These are phyloP conservation scores for Carpatolechia fugitivella DNA, from an alignment of 2,888 invertebrate genomes.

Conservation along the genomic window DNA sequence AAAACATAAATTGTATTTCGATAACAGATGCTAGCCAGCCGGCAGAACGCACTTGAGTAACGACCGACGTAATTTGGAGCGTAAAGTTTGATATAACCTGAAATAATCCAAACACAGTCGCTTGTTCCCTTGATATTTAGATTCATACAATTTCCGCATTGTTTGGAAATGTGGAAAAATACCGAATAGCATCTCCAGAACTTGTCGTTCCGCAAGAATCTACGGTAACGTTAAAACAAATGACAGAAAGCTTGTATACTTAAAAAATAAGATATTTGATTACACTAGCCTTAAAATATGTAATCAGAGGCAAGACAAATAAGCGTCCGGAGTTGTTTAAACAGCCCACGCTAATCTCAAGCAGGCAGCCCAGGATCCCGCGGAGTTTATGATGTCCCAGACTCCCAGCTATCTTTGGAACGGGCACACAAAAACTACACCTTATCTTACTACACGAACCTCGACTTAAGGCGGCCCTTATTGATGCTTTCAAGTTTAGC, in stretches of 20 bases:
- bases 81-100: conserved; percentile 56
- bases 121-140: too few relatives aligned
- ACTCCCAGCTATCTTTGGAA: conserved; percentile 54
- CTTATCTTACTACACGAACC: conserved; percentile 75
- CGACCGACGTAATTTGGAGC: conserved; percentile 55
- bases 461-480: conserved; percentile 66
- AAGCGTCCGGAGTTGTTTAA: conserved; percentile 60
- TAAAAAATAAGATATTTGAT: background rate
- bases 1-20: conserved; percentile 69
- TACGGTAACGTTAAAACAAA: too few relatives aligned
- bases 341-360: conserved; percentile 56
- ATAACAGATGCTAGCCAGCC: conserved; percentile 72
- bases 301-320: conserved; percentile 49
- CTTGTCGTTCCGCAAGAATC: too few relatives aligned
- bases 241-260: too few relatives aligned
- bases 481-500: conserved; percentile 59
- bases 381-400: conserved; percentile 60
- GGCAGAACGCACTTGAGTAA: conserved; percentile 47
- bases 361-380: conserved; percentile 56
- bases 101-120: conserved; percentile 38
- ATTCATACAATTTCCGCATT: too few relatives aligned
- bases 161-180: too few relatives aligned
- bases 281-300: conserved; percentile 11
- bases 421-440: conserved; percentile 64
- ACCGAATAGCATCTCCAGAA: too few relatives aligned